phyloP scores from a whole-genome alignment of 35 echinoderm and acorn worm species.

The Eucidaris tribuloides region DNA sequence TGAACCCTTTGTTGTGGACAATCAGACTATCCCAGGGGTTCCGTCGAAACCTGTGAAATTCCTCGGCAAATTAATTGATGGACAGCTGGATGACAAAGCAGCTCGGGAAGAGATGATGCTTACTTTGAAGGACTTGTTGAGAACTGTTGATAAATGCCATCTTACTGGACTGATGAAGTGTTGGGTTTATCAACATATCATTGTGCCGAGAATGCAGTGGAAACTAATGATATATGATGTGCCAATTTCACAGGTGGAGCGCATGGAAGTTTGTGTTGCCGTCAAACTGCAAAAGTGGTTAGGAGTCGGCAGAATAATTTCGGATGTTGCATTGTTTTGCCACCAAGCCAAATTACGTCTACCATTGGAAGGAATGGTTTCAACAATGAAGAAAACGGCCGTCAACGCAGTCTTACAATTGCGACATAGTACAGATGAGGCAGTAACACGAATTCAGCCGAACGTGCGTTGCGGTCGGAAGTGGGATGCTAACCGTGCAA shows the following conservation, averaged over 20 bases:
- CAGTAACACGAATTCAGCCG: background rate
- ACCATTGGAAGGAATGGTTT: background rate
- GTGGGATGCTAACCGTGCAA: background rate
- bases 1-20: background rate
- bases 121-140: no score
- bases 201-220: background rate
- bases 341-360: background rate
- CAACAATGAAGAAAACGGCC: background rate
- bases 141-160: background rate
- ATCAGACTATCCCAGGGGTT: background rate
- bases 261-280: background rate
- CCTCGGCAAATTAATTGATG: background rate
- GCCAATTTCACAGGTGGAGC: background rate
- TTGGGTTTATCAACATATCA: slow-evolving; percentile 3
- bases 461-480: background rate
- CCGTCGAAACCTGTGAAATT: background rate
- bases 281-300: background rate
- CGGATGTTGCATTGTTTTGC: background rate
- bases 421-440: background rate
- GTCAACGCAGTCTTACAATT: background rate
- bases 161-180: background rate
- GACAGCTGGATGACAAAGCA: background rate
- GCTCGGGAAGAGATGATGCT: background rate
- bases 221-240: slow-evolving; percentile 1
- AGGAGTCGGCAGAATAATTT: background rate